Percentiles rank a stretch among this genome's conserved stretches.
phyloP scores from a whole-genome alignment of 2,888 invertebrate genomes.

The Pollenia labialis region DNA sequence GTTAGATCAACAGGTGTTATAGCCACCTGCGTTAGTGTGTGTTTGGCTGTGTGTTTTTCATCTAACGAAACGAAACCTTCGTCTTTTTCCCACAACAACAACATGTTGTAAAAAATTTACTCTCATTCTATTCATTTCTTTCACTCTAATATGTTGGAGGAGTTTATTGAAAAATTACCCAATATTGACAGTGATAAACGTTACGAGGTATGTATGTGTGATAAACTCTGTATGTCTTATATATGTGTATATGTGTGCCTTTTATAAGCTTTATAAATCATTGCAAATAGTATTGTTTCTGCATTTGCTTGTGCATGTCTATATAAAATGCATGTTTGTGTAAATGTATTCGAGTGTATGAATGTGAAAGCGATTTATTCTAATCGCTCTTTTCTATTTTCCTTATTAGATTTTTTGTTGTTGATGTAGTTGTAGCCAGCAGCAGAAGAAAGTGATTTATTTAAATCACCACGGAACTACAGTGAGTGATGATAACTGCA shows the following conservation, averaged over 20 bases:
- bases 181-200: constrained; percentile 75
- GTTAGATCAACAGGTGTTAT: constrained; percentile 55
- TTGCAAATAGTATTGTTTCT: constrained; percentile 61
- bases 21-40: neutral
- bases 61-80: constrained; percentile 24
- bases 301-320: constrained; percentile 6
- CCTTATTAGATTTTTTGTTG: constrained; percentile 34
- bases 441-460: constrained; percentile 53
- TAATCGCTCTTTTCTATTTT: constrained; percentile 57
- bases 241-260: constrained; percentile 18
- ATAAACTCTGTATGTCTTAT: neutral
- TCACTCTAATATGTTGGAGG: constrained; percentile 76
- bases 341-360: neutral
- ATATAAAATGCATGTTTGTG: neutral
- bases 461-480: constrained; percentile 46
- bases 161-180: constrained; percentile 78
- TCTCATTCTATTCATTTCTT: constrained; percentile 29
- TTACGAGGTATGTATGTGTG: constrained; percentile 72
- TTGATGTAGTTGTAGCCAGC: constrained; percentile 21
- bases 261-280: constrained; percentile 64
- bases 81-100: constrained; percentile 20
- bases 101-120: constrained; percentile 52
- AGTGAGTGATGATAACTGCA: constrained; percentile 15
- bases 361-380: constrained; percentile 45
- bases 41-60: constrained; percentile 12